phyloP scores from a whole-genome alignment of 2,113 vertebrate genomes.

The Sylvia atricapilla region DNA sequence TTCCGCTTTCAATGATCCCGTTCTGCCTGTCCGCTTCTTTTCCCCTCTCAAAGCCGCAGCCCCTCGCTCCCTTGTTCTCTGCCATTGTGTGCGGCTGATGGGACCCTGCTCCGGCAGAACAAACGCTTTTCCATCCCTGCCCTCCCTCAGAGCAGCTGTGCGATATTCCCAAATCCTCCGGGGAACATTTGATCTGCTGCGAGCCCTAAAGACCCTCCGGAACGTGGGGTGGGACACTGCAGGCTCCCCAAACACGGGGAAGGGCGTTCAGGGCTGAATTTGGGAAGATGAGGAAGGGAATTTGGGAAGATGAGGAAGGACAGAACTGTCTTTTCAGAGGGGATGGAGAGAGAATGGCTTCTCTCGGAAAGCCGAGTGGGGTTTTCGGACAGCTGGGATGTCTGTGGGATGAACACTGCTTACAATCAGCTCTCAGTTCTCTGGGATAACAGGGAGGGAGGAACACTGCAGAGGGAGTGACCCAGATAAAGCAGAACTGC shows the following conservation, averaged over 20 bases:
- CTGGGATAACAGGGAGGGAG: background rate
- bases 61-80: background rate
- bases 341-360: background rate
- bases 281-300: background rate
- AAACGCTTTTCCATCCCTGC: background rate
- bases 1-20: background rate
- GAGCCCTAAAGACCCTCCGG: background rate
- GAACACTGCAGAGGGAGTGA: background rate
- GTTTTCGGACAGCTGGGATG: background rate
- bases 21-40: conserved; percentile 9
- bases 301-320: background rate
- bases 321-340: background rate
- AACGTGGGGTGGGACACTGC: background rate
- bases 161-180: background rate
- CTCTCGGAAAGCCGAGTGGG: background rate
- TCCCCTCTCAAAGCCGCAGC: background rate
- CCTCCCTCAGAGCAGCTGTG: background rate
- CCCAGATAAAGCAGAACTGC: conserved; percentile 11
- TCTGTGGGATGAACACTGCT: background rate
- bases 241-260: background rate
- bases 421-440: background rate
- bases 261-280: background rate
- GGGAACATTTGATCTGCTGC: background rate
- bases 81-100: background rate
- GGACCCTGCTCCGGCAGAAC: background rate